These are phyloP conservation scores for Cyprinodon brontotheroides DNA, from an alignment of 2,113 vertebrate genomes.

Conservation along the genomic window DNA sequence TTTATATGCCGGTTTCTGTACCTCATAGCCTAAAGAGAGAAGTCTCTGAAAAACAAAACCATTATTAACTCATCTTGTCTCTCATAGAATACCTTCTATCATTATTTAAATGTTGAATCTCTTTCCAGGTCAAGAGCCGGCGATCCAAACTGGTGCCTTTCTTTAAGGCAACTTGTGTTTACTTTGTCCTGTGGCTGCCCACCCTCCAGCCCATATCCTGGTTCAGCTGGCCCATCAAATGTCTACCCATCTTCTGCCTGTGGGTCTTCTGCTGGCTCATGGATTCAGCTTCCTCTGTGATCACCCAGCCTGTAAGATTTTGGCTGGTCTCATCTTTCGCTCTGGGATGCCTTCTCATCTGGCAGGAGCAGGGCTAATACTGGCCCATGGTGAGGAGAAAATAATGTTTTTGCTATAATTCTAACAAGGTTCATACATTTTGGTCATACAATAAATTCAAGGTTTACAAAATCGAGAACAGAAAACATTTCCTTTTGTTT, in stretches of 20 bases:
- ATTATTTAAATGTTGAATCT: slow-evolving; percentile 30
- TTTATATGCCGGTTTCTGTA: not conserved
- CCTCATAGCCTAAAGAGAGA: not conserved
- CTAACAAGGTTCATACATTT: not conserved
- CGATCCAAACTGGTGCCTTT: slow-evolving; percentile 97
- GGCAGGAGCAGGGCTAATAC: slow-evolving; percentile 99
- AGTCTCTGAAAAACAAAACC: not conserved
- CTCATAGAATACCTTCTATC: not conserved
- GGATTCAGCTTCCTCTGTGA: slow-evolving; percentile 90
- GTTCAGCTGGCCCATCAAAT: slow-evolving; percentile 98
- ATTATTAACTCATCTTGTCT: not conserved
- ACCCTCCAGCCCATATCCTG: slow-evolving; percentile 94
- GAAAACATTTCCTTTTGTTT: too few species aligned
- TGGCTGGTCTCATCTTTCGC: slow-evolving; percentile 96
- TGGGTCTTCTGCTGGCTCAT: slow-evolving; percentile 95
- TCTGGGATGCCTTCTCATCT: slow-evolving; percentile 96
- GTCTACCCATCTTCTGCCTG: slow-evolving; percentile 97
- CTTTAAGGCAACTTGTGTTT: slow-evolving; percentile 98
- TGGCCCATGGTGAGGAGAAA: slow-evolving; percentile 88
- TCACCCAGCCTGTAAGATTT: slow-evolving; percentile 89
- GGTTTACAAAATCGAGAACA: too few species aligned
- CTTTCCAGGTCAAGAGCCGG: slow-evolving; percentile 93
- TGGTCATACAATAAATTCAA: too few species aligned
- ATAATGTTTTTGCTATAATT: not conserved
- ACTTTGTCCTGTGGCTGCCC: slow-evolving; percentile 97